Conservation (phyloP, 2,797 vertebrate species). For the Darevskia nairensis region DNA sequence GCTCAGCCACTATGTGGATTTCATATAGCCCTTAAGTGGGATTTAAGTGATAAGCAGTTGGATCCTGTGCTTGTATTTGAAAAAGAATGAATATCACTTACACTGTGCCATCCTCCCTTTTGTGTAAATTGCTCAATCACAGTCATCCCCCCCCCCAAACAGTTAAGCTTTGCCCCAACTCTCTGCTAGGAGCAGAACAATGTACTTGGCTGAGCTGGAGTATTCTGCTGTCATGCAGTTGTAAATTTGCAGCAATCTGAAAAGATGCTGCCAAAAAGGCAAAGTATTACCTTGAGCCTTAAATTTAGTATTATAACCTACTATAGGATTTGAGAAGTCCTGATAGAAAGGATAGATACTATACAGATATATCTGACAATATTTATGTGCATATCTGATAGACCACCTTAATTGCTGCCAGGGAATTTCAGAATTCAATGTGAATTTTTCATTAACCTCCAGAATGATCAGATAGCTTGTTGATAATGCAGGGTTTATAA, state of each 20-base stretch:
- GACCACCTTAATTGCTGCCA: no score
- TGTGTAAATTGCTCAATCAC: not conserved
- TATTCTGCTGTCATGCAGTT: not conserved
- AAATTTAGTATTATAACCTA: not conserved
- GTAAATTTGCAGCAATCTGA: not conserved
- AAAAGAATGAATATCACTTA: not conserved
- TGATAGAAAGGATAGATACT: not conserved
- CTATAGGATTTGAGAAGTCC: conserved; percentile 15
- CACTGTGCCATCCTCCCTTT: not conserved
- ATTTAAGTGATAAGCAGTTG: not conserved
- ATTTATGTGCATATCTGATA: not conserved
- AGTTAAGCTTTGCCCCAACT: not conserved
- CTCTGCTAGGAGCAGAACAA: not conserved
- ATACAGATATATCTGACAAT: not conserved
- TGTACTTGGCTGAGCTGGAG: no score
- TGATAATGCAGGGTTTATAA: not conserved
- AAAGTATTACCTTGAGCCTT: not conserved
- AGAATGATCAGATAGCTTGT: not conserved
- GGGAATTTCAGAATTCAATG: not conserved
- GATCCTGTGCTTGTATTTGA: not conserved
- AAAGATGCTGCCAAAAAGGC: not conserved
- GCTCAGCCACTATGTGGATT: not conserved
- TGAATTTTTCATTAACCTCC: not conserved
- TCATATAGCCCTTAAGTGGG: not conserved
- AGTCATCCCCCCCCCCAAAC: not conserved